Evolutionary conservation across 2,113 vertebrate species (phyloP).

Genomic region (Procavia capensis): DNA sequence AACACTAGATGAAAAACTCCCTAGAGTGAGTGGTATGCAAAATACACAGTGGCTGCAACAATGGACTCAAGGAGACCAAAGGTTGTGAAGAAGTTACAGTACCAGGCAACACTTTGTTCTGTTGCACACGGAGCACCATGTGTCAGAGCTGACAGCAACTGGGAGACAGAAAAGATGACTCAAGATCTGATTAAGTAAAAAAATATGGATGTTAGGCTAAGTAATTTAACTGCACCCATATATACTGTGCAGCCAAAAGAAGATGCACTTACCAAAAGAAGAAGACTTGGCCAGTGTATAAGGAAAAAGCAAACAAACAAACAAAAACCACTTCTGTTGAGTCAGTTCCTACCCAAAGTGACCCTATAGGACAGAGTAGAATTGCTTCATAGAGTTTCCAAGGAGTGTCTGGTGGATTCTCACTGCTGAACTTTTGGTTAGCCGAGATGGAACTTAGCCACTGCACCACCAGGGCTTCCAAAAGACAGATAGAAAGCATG

Average conservation of each 20-base stretch:
- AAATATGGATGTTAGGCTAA: background rate
- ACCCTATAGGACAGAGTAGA: too few relatives aligned
- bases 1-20: background rate
- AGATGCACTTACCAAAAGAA: background rate
- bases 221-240: background rate
- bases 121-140: background rate
- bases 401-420: too few relatives aligned
- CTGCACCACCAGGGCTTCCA: background rate
- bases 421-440: too few relatives aligned
- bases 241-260: background rate
- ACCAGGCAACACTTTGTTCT: background rate
- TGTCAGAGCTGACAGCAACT: background rate
- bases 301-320: too few relatives aligned
- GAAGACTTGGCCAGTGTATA: background rate
- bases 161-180: background rate
- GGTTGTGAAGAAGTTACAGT: background rate
- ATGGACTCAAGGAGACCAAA: background rate
- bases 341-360: too few relatives aligned
- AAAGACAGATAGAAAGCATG: background rate
- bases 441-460: too few relatives aligned
- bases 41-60: background rate
- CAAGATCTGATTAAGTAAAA: background rate
- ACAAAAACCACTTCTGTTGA: too few relatives aligned
- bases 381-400: too few relatives aligned
- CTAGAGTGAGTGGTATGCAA: background rate